These are phyloP conservation scores for Cryptus viduatorius DNA, from an alignment of 2,888 invertebrate species.

Conservation along the genomic window DNA sequence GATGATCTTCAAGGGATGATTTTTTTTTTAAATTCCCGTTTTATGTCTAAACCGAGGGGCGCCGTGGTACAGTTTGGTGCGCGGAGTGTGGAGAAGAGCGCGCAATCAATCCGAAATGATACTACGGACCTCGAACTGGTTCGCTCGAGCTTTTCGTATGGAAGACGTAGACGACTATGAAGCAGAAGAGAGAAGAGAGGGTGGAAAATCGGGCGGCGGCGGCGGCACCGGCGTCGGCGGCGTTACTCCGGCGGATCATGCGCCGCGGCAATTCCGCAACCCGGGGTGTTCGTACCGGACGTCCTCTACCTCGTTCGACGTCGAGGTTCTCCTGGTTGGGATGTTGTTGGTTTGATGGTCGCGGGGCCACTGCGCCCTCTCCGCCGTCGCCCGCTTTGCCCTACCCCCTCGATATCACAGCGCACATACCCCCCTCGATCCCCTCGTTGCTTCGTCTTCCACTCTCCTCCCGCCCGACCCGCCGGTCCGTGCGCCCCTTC, in stretches of 20 bases:
- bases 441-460: slow-evolving; percentile 63
- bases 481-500: slow-evolving; percentile 82
- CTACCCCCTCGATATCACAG: slow-evolving; percentile 84
- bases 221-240: slow-evolving; percentile 50
- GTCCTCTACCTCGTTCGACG: background rate
- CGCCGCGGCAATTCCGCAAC: slow-evolving; percentile 27
- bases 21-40: too few relatives aligned
- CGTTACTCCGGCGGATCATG: slow-evolving; percentile 3
- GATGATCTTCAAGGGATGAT: too few relatives aligned
- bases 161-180: slow-evolving; percentile 62
- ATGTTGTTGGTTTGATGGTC: slow-evolving; percentile 85
- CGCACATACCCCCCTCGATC: slow-evolving; percentile 73
- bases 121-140: background rate
- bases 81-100: background rate
- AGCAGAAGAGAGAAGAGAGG: slow-evolving; percentile 56
- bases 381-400: slow-evolving; percentile 87
- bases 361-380: slow-evolving; percentile 86
- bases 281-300: slow-evolving; percentile 32
- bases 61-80: background rate
- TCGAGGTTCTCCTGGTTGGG: slow-evolving; percentile 67
- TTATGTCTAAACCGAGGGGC: too few relatives aligned
- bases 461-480: slow-evolving; percentile 70
- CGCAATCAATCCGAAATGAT: background rate
- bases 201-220: slow-evolving; percentile 61
- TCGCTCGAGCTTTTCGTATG: slow-evolving; percentile 34